Conservation (phyloP, 23 tunicate species). For the Halocynthia roretzi region DNA sequence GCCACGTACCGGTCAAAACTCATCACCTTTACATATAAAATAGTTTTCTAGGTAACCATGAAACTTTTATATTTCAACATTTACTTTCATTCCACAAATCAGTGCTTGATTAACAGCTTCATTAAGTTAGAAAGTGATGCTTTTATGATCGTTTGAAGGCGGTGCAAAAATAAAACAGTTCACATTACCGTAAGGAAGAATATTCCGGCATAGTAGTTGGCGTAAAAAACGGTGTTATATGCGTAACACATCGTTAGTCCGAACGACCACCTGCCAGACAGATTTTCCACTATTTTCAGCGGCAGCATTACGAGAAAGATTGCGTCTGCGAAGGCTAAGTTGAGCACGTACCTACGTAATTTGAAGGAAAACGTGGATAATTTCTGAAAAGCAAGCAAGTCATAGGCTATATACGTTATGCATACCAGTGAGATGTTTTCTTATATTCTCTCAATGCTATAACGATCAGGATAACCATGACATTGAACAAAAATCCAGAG, state of each 20-base stretch:
- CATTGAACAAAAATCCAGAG: conserved; percentile 51
- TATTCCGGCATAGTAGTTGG: conserved; percentile 75
- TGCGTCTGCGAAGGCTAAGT: conserved; percentile 70
- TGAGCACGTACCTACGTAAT: conserved; percentile 66
- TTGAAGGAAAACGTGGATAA: not conserved
- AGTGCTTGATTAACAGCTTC: too few relatives aligned
- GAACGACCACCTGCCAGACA: conserved; percentile 41
- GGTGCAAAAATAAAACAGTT: not conserved
- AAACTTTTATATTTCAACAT: too few relatives aligned
- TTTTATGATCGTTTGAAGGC: not conserved
- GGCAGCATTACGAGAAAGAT: conserved; percentile 60
- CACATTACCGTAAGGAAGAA: conserved; percentile 63
- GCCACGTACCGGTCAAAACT: conserved; percentile 86
- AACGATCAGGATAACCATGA: conserved; percentile 58
- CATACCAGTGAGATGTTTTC: conserved; percentile 79
- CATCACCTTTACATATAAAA: conserved; percentile 52
- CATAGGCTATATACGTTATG: not conserved
- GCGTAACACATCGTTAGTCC: conserved; percentile 21
- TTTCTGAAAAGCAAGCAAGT: too few relatives aligned
- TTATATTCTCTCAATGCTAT: conserved; percentile 57
- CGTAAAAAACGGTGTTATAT: conserved; percentile 51
- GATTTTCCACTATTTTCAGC: conserved; percentile 25
- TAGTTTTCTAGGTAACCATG: too few relatives aligned
- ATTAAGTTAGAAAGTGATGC: too few relatives aligned
- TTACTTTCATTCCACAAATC: too few relatives aligned